These are phyloP conservation scores for Leuctra nigra DNA, from an alignment of 2,888 invertebrate genomes.

Conservation along the genomic window DNA sequence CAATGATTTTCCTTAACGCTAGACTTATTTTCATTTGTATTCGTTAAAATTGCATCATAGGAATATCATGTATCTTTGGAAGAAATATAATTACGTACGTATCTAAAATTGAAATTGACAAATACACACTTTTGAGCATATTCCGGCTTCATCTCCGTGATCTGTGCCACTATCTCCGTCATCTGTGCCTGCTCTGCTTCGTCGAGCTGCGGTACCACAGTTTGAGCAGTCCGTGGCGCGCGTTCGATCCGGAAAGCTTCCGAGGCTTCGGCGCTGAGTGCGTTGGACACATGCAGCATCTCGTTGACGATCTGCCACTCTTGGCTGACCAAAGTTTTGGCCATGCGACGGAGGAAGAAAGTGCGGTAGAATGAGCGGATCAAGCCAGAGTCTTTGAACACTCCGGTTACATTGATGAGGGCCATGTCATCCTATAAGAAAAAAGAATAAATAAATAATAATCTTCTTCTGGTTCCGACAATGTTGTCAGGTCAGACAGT, in stretches of 20 bases:
- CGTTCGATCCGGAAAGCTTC: constrained; percentile 29
- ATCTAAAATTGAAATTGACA: no score
- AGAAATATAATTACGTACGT: no score
- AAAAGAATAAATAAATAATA: no score
- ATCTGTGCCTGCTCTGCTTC: constrained; percentile 37
- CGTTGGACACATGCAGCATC: constrained; percentile 66
- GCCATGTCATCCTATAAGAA: constrained; percentile 74
- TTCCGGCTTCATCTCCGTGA: constrained; percentile 42
- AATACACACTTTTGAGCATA: constrained; percentile 42
- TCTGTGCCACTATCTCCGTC: constrained; percentile 37
- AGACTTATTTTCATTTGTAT: no score
- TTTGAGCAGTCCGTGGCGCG: no score
- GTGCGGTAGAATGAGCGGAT: constrained; percentile 67
- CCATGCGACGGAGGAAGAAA: constrained; percentile 69
- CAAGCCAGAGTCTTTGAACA: constrained; percentile 64
- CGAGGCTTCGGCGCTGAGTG: constrained; percentile 41
- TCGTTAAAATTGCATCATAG: no score
- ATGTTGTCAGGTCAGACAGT: no score
- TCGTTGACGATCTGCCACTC: constrained; percentile 87
- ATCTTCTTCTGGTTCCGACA: no score
- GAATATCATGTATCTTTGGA: no score
- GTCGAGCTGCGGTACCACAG: constrained; percentile 21
- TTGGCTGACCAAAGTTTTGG: constrained; percentile 49
- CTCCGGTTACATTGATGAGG: constrained; percentile 74
- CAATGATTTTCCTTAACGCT: no score